Evolutionary conservation across 2,888 invertebrate species (phyloP).

Genomic region (Temnothorax unifasciatus): DNA sequence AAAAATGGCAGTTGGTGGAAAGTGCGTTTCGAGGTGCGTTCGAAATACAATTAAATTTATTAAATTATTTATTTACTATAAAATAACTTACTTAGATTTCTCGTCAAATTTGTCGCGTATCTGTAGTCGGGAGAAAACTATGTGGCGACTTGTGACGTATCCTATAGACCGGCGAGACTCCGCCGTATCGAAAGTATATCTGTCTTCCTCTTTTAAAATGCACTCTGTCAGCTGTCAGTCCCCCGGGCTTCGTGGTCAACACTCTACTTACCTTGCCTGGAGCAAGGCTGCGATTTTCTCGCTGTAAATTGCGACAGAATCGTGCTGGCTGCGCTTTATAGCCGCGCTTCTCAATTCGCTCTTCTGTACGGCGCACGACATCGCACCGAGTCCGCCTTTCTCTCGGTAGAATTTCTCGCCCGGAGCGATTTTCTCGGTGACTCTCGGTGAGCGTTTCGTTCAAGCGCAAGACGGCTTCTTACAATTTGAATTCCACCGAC

Average conservation of each 20-base stretch:
- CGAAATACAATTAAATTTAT: background rate
- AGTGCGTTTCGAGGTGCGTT: background rate
- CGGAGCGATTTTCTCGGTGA: conserved; percentile 70
- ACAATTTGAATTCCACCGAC: conserved; percentile 62
- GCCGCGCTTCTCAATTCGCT: conserved; percentile 56
- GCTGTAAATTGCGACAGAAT: conserved; percentile 80
- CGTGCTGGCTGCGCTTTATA: conserved; percentile 64
- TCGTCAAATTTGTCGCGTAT: background rate
- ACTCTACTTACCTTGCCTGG: conserved; percentile 81
- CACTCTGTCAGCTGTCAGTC: conserved; percentile 60
- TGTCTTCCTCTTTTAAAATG: conserved; percentile 43
- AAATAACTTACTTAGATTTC: background rate
- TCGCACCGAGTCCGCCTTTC: conserved; percentile 72
- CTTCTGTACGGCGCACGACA: conserved; percentile 32
- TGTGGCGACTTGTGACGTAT: conserved; percentile 7
- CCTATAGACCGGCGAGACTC: background rate
- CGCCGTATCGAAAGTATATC: conserved; percentile 24
- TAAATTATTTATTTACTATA: background rate
- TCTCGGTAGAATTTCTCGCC: conserved; percentile 77
- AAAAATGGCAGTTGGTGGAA: conserved; percentile 30
- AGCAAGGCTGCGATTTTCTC: conserved; percentile 83
- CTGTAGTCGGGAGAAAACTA: background rate
- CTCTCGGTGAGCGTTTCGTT: conserved; percentile 58
- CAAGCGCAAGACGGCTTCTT: conserved; percentile 61
- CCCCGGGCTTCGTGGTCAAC: conserved; percentile 64